phyloP scores from a whole-genome alignment of 2,888 invertebrate genomes.

The Bugula neritina region DNA sequence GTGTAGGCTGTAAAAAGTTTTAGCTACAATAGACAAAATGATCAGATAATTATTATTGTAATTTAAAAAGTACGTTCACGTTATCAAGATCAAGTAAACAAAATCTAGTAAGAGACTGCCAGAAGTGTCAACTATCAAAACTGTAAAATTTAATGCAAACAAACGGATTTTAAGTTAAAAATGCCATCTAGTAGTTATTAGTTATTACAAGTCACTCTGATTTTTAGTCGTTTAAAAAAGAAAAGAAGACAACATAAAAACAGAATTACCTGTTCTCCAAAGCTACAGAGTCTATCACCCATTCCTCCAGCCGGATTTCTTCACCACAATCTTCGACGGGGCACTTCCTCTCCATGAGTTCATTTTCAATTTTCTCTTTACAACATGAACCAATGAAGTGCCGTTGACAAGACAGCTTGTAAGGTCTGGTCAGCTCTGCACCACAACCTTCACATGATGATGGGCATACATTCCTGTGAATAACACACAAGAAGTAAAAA shows the following conservation, averaged over 20 bases:
- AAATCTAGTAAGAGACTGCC: not conserved
- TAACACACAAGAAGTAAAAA: no score
- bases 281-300: slow-evolving; percentile 1
- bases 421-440: not conserved
- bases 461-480: slow-evolving; percentile 3
- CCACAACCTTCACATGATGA: not conserved
- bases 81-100: not conserved
- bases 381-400: slow-evolving; percentile 18
- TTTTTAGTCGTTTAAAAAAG: no score
- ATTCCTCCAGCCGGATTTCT: not conserved
- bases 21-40: no score
- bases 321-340: not conserved
- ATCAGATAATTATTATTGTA: no score
- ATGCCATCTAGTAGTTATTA: not conserved
- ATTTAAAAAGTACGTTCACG: not conserved
- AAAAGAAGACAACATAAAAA: not conserved
- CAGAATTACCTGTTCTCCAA: slow-evolving; percentile 8
- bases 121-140: not conserved
- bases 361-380: not conserved
- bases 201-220: no score
- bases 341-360: not conserved
- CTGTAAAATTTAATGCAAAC: no score
- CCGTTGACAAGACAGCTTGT: not conserved
- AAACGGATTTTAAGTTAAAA: no score
- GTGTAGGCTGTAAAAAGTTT: no score